Percentiles rank a stretch among this genome's conserved stretches.
These are phyloP conservation scores for Crepidodera aurea DNA, from an alignment of 2,888 invertebrate species.

Conservation along the genomic window DNA sequence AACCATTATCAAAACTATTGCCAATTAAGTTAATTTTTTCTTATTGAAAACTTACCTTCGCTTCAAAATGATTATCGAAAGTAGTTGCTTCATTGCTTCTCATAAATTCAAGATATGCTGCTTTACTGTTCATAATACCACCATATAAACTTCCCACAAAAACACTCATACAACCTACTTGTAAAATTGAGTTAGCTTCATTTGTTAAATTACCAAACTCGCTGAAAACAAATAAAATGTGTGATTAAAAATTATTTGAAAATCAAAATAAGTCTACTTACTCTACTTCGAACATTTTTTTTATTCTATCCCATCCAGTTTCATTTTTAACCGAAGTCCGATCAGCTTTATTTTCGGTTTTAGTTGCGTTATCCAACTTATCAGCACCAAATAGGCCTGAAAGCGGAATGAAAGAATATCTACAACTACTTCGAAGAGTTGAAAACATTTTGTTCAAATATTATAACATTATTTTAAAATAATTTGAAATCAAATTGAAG, in stretches of 20 bases:
- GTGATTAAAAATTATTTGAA: conserved; percentile 3
- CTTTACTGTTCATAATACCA: conserved; percentile 68
- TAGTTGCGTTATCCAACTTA: conserved; percentile 38
- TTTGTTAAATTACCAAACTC: conserved; percentile 70
- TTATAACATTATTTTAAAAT: not conserved
- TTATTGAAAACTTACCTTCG: conserved; percentile 70
- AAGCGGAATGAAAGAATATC: conserved; percentile 35
- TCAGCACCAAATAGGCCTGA: conserved; percentile 36
- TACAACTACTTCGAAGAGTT: conserved; percentile 1
- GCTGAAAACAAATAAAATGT: conserved; percentile 61
- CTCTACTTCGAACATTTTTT: conserved; percentile 63
- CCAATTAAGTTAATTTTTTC: too few relatives aligned
- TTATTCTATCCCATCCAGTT: conserved; percentile 65
- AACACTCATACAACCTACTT: conserved; percentile 68
- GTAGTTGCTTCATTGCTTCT: conserved; percentile 78
- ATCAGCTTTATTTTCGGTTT: conserved; percentile 44
- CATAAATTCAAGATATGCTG: conserved; percentile 72
- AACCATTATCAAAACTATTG: too few relatives aligned
- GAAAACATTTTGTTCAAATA: conserved; percentile 9
- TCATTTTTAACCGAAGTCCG: conserved; percentile 40
- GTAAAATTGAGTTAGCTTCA: conserved; percentile 69
- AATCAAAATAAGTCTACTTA: conserved; percentile 59
- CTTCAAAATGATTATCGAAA: conserved; percentile 71
- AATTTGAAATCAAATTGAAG: not conserved
- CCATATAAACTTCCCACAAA: conserved; percentile 73